A percentile compares a stretch with the other conserved stretches of the same genome.
Conservation (phyloP, 2,888 invertebrate genomes). For the Ditula angustiorana region DNA sequence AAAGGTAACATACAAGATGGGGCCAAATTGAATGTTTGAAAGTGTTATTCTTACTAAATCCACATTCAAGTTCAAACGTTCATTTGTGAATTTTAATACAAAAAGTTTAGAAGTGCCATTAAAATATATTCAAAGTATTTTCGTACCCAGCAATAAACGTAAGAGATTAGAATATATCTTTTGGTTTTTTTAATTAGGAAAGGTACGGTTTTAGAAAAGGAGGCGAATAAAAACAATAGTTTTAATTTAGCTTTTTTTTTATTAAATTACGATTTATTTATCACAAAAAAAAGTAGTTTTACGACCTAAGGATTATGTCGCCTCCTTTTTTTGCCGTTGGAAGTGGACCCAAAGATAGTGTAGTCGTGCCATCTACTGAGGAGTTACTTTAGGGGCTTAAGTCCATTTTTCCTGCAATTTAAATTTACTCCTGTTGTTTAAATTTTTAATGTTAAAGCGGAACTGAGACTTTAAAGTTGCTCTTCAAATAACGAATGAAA, state of each 20-base stretch:
- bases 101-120: slow-evolving; percentile 79
- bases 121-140: slow-evolving; percentile 74
- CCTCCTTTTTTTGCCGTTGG: slow-evolving; percentile 19
- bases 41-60: neutral
- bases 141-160: slow-evolving; percentile 71
- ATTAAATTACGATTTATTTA: neutral
- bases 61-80: slow-evolving; percentile 25
- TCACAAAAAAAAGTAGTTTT: no score
- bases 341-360: slow-evolving; percentile 39
- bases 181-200: slow-evolving; percentile 51
- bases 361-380: slow-evolving; percentile 46
- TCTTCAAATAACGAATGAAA: slow-evolving; percentile 4
- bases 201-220: slow-evolving; percentile 16
- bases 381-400: neutral
- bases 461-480: neutral
- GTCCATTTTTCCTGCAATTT: neutral
- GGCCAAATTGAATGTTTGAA: neutral
- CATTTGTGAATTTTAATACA: slow-evolving; percentile 48
- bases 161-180: slow-evolving; percentile 52
- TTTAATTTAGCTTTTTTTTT: neutral
- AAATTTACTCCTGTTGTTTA: neutral
- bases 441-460: neutral
- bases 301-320: neutral
- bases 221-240: neutral
- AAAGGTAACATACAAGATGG: neutral